phyloP scores from a whole-genome alignment of 1,140 invertebrate species.

The Rhopalosiphum padi region DNA sequence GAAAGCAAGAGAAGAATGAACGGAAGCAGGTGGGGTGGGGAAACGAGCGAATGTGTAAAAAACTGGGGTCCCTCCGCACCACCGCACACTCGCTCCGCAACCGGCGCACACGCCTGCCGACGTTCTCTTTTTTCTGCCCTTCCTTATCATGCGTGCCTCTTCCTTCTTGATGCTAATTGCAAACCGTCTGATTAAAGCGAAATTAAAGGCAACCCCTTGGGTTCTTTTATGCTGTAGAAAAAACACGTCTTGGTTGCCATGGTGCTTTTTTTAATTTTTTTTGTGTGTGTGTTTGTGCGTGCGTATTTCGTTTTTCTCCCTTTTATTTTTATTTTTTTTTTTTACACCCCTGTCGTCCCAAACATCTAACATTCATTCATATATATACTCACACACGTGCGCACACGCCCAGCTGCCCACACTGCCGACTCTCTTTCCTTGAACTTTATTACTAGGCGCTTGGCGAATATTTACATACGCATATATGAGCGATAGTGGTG shows the following conservation, averaged over 20 bases:
- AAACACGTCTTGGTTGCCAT: slow-evolving; percentile 58
- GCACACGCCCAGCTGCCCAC: background rate
- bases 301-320: background rate
- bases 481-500: slow-evolving; percentile 20
- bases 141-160: slow-evolving; percentile 58
- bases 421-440: slow-evolving; percentile 28
- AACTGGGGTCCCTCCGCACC: slow-evolving; percentile 53
- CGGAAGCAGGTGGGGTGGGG: slow-evolving; percentile 28
- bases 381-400: background rate
- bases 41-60: slow-evolving; percentile 52
- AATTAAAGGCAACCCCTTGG: slow-evolving; percentile 59
- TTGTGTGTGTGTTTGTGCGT: background rate
- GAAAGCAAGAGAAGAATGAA: slow-evolving; percentile 51
- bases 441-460: slow-evolving; percentile 55
- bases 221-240: slow-evolving; percentile 58
- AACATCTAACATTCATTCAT: slow-evolving; percentile 11
- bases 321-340: slow-evolving; percentile 58
- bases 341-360: slow-evolving; percentile 33
- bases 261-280: slow-evolving; percentile 55
- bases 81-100: background rate
- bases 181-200: slow-evolving; percentile 59
- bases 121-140: slow-evolving; percentile 51
- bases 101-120: slow-evolving; percentile 1
- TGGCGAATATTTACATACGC: slow-evolving; percentile 49
- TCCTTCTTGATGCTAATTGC: slow-evolving; percentile 59